phyloP scores from a whole-genome alignment of 2,888 invertebrate genomes.

The Geotrupes spiniger region DNA sequence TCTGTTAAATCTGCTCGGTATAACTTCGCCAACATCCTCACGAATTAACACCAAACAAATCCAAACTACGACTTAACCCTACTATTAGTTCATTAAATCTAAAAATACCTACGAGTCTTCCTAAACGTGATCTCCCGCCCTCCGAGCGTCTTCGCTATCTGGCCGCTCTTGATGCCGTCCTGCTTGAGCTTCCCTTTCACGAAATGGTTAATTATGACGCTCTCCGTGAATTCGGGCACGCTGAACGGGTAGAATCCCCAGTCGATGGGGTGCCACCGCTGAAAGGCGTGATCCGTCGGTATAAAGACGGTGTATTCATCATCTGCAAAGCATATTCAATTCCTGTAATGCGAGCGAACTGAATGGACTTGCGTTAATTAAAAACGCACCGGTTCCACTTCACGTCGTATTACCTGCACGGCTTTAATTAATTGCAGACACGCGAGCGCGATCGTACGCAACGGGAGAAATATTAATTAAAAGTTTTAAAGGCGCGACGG shows the following conservation, averaged over 20 bases:
- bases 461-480: too few species aligned
- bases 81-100: not conserved
- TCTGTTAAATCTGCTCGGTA: too few species aligned
- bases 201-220: slow-evolving; percentile 61
- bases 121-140: slow-evolving; percentile 58
- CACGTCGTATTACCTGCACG: too few species aligned
- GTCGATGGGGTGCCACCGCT: slow-evolving; percentile 67
- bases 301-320: slow-evolving; percentile 62
- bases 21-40: too few species aligned
- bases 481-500: too few species aligned
- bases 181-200: slow-evolving; percentile 57
- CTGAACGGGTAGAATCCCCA: slow-evolving; percentile 70
- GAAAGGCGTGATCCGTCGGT: slow-evolving; percentile 64
- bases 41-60: too few species aligned
- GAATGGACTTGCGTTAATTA: too few species aligned
- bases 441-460: too few species aligned
- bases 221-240: slow-evolving; percentile 63
- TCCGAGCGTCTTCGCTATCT: slow-evolving; percentile 57
- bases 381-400: too few species aligned
- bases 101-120: slow-evolving; percentile 55
- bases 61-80: not conserved
- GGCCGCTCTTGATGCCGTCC: slow-evolving; percentile 56
- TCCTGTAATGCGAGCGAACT: too few species aligned
- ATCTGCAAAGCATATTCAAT: slow-evolving; percentile 40
- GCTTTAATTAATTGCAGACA: too few species aligned